Evolutionary conservation across 1,140 invertebrate genomes (phyloP).

Genomic region (Drosophila sp.): DNA sequence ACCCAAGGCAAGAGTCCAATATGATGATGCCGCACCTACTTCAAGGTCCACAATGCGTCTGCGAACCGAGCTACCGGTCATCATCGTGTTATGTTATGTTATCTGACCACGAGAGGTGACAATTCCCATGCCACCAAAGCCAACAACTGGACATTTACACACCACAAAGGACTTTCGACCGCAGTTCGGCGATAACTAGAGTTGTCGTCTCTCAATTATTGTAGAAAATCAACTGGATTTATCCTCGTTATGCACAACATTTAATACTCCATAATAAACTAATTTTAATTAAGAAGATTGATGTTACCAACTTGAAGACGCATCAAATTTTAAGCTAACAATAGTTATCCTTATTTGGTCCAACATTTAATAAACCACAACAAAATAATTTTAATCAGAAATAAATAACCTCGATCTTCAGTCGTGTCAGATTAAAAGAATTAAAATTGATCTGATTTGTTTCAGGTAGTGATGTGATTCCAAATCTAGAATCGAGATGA

Average conservation of each 20-base stretch:
- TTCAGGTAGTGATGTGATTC: too few species aligned
- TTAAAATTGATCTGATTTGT: too few species aligned
- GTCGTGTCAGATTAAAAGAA: too few species aligned
- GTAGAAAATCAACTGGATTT: neutral
- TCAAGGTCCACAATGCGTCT: constrained; percentile 17
- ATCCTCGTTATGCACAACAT: too few species aligned
- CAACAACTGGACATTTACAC: neutral
- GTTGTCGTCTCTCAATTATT: constrained; percentile 7
- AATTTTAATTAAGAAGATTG: neutral
- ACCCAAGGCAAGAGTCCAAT: constrained; percentile 10
- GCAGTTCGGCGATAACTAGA: neutral
- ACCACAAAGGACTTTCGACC: constrained; percentile 7
- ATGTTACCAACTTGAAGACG: too few species aligned
- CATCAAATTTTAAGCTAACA: too few species aligned
- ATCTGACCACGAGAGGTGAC: constrained; percentile 1
- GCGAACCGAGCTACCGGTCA: constrained; percentile 8
- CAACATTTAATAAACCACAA: too few species aligned
- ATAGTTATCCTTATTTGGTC: too few species aligned
- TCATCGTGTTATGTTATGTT: constrained; percentile 3
- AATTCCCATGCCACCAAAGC: neutral
- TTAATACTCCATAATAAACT: too few species aligned
- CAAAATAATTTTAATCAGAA: too few species aligned
- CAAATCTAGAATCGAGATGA: too few species aligned
- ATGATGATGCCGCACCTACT: constrained; percentile 4
- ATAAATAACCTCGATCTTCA: too few species aligned